Conservation (phyloP, 2,113 vertebrate species). For the Rhombomys opimus region DNA sequence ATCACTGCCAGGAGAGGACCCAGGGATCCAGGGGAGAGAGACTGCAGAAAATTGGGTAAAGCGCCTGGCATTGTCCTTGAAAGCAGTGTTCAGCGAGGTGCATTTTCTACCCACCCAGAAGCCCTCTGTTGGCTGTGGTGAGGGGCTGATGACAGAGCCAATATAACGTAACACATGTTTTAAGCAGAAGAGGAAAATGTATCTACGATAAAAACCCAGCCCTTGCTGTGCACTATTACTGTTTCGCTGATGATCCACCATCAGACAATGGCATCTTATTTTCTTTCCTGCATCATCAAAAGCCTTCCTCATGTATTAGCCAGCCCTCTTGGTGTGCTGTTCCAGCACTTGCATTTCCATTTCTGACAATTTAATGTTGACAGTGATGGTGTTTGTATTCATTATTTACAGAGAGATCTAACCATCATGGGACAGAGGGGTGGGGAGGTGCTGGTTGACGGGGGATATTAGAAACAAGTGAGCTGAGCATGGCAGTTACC, state of each 20-base stretch:
- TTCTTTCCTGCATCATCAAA: not conserved
- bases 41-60: fast-evolving
- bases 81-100: not conserved
- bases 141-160: not conserved
- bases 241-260: not conserved
- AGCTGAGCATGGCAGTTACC: fast-evolving
- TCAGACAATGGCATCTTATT: not conserved
- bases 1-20: not conserved
- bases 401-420: not conserved
- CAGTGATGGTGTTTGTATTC: not conserved
- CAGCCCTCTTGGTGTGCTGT: not conserved
- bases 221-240: not conserved
- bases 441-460: not conserved
- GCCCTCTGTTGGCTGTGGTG: fast-evolving
- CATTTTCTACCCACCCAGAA: fast-evolving
- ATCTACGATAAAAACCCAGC: not conserved
- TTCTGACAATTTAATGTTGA: not conserved
- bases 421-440: not conserved
- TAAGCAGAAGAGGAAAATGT: not conserved
- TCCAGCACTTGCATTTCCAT: not conserved
- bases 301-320: not conserved
- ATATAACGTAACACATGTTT: not conserved
- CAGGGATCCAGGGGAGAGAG: not conserved
- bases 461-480: not conserved
- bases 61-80: fast-evolving